Evolutionary conservation across 2,888 invertebrate genomes (phyloP).

Genomic region (Acrobasis consociella): DNA sequence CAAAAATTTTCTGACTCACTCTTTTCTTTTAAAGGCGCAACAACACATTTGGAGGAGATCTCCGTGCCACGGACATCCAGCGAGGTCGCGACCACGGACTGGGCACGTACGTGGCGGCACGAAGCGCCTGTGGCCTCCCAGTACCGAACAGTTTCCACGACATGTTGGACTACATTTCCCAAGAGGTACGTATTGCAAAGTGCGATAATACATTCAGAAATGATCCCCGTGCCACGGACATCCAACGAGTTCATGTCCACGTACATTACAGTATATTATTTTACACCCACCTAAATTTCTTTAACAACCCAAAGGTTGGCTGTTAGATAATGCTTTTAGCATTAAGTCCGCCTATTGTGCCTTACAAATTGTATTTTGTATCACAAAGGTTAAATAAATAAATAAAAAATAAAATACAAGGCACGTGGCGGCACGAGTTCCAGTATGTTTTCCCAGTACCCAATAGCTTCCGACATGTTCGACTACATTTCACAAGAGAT

Average conservation of each 20-base stretch:
- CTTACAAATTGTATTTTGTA: no score
- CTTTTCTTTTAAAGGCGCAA: conserved; percentile 75
- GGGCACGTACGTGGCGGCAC: conserved; percentile 89
- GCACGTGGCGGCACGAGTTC: no score
- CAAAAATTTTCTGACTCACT: neutral
- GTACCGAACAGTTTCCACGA: conserved; percentile 87
- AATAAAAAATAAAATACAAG: no score
- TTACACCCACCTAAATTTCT: no score
- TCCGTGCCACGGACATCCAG: conserved; percentile 92
- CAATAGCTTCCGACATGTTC: conserved; percentile 85
- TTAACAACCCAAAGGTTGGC: no score
- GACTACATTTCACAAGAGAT: conserved; percentile 83
- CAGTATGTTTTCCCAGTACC: conserved; percentile 90
- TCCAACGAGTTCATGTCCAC: conserved; percentile 94
- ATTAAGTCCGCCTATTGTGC: no score
- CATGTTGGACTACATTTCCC: conserved; percentile 85
- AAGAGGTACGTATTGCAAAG: conserved; percentile 78
- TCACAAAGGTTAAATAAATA: no score
- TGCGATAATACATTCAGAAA: conserved; percentile 88
- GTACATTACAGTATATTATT: conserved; percentile 90
- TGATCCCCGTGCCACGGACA: conserved; percentile 91
- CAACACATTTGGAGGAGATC: conserved; percentile 89
- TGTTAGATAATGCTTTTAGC: no score
- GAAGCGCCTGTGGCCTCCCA: conserved; percentile 89
- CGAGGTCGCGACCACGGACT: conserved; percentile 94